Evolutionary conservation across 2,888 invertebrate species (phyloP).

Genomic region (Ichneumon xanthorius): DNA sequence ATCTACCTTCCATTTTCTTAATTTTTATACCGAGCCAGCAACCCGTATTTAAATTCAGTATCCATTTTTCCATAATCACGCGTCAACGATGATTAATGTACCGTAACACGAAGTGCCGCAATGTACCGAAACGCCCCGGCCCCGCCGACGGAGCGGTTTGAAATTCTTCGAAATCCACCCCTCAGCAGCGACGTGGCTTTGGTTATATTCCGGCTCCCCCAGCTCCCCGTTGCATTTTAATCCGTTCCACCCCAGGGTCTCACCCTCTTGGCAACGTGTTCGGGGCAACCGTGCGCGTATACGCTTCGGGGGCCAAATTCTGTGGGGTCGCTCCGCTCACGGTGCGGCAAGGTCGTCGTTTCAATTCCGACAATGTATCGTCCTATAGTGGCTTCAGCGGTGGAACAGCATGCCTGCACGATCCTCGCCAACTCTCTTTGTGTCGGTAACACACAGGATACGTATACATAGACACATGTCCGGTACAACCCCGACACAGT

Average conservation of each 20-base stretch:
- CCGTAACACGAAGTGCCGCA: background rate
- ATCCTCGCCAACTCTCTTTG: conserved; percentile 20
- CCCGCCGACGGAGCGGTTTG: conserved; percentile 13
- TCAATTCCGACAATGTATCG: conserved; percentile 53
- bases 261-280: conserved; percentile 63
- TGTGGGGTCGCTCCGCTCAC: conserved; percentile 39
- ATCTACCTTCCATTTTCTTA: background rate
- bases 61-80: background rate
- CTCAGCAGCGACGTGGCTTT: conserved; percentile 30
- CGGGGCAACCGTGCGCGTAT: conserved; percentile 36
- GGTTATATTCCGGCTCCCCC: conserved; percentile 45
- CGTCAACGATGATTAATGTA: background rate
- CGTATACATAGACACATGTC: background rate
- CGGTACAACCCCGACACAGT: background rate
- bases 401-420: background rate
- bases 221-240: conserved; percentile 74
- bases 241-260: conserved; percentile 65
- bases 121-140: background rate
- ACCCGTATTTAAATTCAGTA: background rate
- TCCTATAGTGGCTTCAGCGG: background rate
- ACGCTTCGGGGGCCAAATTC: conserved; percentile 42
- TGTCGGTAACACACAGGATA: conserved; percentile 13
- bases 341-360: conserved; percentile 57
- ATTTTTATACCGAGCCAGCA: background rate
- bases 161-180: conserved; percentile 69